Conservation (phyloP, 2,113 vertebrate genomes). For the Aptenodytes patagonicus region DNA sequence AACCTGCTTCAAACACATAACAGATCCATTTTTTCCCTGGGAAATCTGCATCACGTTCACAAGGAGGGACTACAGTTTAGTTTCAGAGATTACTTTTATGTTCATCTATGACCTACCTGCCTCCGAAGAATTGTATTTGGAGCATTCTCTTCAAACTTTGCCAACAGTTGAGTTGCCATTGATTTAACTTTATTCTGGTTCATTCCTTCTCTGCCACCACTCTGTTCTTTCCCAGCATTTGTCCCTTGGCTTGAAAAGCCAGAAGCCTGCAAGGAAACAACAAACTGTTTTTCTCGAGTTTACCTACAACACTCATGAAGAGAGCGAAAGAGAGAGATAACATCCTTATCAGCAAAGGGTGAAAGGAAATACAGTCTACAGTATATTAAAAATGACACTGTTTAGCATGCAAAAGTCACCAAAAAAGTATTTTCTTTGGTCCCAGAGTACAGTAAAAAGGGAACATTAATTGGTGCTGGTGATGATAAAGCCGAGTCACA, state of each 20-base stretch:
- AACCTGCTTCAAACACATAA: not conserved
- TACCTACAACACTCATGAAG: not conserved
- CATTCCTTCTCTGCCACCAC: conserved; percentile 71
- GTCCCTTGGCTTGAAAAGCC: conserved; percentile 70
- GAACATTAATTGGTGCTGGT: not conserved
- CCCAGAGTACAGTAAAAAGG: not conserved
- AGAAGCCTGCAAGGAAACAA: conserved; percentile 73
- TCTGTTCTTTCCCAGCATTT: conserved; percentile 59
- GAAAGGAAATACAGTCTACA: not conserved
- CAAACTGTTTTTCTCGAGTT: not conserved
- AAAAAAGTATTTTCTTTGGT: not conserved
- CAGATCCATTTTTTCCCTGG: not conserved
- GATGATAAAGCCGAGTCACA: not conserved
- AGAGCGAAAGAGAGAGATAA: not conserved
- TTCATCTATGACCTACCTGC: conserved; percentile 77
- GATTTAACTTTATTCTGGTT: conserved; percentile 94
- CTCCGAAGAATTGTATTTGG: conserved; percentile 72
- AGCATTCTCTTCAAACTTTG: conserved; percentile 91
- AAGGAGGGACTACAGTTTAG: not conserved
- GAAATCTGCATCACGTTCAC: not conserved
- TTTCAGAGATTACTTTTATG: not conserved
- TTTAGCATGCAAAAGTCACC: not conserved
- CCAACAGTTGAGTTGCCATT: conserved; percentile 90
- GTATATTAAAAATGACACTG: not conserved
- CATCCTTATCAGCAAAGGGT: not conserved